phyloP scores from a whole-genome alignment of 2,113 vertebrate species.

The Passer montanus region DNA sequence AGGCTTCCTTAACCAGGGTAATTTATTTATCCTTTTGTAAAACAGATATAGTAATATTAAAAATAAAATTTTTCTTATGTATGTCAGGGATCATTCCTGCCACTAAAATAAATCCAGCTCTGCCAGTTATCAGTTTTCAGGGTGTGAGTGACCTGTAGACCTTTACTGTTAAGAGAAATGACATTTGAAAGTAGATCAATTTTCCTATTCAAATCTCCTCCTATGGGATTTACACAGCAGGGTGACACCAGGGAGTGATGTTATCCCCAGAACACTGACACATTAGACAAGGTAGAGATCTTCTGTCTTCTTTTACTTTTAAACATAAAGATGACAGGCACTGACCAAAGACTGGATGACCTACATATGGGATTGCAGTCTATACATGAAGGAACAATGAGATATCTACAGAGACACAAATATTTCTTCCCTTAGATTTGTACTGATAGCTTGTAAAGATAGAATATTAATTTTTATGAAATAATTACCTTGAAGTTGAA shows the following conservation, averaged over 20 bases:
- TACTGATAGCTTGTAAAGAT: not conserved
- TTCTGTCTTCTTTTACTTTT: not conserved
- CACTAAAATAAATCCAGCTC: not conserved
- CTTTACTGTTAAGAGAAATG: not conserved
- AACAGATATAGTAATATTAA: not conserved
- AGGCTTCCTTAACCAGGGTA: not conserved
- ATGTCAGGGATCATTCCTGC: not conserved
- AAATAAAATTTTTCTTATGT: not conserved
- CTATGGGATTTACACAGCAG: not conserved
- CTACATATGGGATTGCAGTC: not conserved
- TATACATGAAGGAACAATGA: not conserved
- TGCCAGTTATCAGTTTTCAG: not conserved
- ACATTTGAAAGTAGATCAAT: conserved; percentile 1
- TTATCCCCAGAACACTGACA: not conserved
- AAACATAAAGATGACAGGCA: not conserved
- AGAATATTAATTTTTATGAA: not conserved
- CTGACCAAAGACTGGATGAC: not conserved
- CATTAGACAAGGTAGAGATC: not conserved
- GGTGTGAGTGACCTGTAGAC: not conserved
- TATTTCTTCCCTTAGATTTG: not conserved
- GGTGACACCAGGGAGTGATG: not conserved
- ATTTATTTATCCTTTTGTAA: conserved; percentile 13
- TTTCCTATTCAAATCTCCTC: not conserved
- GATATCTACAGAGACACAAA: not conserved
- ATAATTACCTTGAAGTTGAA: not conserved